A percentile compares a stretch with the other conserved stretches of the same genome.
Conservation (phyloP, 2,888 invertebrate genomes). For the Eupithecia vulgata region DNA sequence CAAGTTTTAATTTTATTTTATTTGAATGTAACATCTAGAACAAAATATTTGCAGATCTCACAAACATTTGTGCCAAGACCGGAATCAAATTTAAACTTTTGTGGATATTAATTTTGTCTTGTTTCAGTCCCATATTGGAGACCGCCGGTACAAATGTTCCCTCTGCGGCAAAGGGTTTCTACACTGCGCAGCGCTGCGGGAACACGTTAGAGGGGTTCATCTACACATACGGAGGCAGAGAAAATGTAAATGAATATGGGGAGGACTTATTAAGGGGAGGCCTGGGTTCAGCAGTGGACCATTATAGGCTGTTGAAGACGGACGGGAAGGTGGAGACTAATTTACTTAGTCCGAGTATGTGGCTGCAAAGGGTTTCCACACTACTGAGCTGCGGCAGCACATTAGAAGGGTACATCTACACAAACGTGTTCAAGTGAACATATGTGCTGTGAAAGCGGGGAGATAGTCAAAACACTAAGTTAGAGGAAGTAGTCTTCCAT, state of each 20-base stretch:
- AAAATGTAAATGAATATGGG: constrained; percentile 4
- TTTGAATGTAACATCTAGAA: too few relatives aligned
- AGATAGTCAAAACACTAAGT: not conserved
- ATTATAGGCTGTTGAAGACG: too few relatives aligned
- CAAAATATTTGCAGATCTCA: too few relatives aligned
- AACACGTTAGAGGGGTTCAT: constrained; percentile 36
- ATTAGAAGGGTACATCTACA: constrained; percentile 29
- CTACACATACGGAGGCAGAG: constrained; percentile 25
- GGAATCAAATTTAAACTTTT: too few relatives aligned
- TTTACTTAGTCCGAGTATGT: too few relatives aligned
- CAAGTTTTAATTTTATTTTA: too few relatives aligned
- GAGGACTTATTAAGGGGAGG: too few relatives aligned
- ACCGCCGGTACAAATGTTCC: constrained; percentile 40
- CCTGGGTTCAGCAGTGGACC: too few relatives aligned
- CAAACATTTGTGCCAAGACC: too few relatives aligned
- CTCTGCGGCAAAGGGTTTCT: constrained; percentile 39
- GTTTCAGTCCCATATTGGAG: constrained; percentile 39
- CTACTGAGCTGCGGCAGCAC: constrained; percentile 27
- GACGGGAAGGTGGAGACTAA: too few relatives aligned
- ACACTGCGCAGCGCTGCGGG: constrained; percentile 36
- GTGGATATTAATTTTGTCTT: not conserved
- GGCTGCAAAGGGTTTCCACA: not conserved
- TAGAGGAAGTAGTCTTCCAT: not conserved
- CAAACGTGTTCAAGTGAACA: constrained; percentile 18
- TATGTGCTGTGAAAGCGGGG: not conserved